phyloP scores from a whole-genome alignment of 2,113 vertebrate genomes.

The Notarius quadriscutis region DNA sequence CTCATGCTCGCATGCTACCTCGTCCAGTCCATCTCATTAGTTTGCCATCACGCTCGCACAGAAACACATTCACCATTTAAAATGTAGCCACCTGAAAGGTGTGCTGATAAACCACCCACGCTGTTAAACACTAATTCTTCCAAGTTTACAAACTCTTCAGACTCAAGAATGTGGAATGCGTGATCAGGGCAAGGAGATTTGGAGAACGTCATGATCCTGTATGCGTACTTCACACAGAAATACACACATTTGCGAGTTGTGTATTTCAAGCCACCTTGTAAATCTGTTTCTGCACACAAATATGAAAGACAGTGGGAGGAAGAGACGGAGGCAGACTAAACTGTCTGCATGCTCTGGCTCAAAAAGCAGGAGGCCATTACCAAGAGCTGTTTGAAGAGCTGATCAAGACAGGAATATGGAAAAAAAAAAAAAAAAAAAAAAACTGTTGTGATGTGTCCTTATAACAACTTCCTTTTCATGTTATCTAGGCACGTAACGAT shows the following conservation, averaged over 20 bases:
- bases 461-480: constrained; percentile 5
- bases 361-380: background rate
- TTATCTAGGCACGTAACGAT: background rate
- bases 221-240: background rate
- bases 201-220: background rate
- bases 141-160: background rate
- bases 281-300: background rate
- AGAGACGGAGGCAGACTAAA: constrained; percentile 17
- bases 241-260: background rate
- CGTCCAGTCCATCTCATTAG: background rate
- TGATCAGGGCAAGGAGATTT: background rate
- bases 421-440: background rate
- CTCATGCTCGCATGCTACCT: background rate
- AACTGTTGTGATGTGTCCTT: no score
- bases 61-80: background rate
- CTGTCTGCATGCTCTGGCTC: constrained; percentile 4
- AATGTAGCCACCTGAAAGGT: background rate
- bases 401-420: background rate
- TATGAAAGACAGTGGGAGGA: background rate
- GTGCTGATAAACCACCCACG: background rate
- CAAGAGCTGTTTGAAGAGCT: background rate
- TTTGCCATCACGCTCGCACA: background rate
- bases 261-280: constrained; percentile 3
- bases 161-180: background rate
- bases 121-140: background rate